These are phyloP conservation scores for Parus major DNA, from an alignment of 2,113 vertebrate species.

Conservation along the genomic window DNA sequence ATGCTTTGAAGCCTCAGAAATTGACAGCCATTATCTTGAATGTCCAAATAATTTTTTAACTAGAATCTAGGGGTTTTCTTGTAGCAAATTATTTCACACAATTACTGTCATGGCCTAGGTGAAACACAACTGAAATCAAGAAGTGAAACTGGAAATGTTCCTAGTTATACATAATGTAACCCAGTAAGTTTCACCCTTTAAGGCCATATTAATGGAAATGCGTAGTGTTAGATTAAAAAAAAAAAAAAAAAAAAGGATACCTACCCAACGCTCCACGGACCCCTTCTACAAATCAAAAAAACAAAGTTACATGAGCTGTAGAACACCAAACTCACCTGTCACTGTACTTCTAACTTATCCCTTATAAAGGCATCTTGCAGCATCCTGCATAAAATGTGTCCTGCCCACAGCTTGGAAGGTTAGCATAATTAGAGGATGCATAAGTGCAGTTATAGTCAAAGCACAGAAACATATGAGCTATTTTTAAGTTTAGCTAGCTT, in stretches of 20 bases:
- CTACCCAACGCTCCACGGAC: constrained; percentile 64
- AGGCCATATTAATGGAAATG: constrained; percentile 49
- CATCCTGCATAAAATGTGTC: not conserved
- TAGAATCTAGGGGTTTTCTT: not conserved
- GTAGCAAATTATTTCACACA: not conserved
- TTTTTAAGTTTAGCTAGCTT: not conserved
- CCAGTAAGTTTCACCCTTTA: constrained; percentile 37
- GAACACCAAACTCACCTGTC: constrained; percentile 52
- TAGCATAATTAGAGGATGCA: not conserved
- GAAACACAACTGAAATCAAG: constrained; percentile 55
- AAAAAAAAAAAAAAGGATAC: constrained; percentile 10
- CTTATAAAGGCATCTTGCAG: not conserved
- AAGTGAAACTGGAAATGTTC: constrained; percentile 14
- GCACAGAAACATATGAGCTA: not conserved
- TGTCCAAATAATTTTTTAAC: not conserved
- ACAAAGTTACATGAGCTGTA: constrained; percentile 59
- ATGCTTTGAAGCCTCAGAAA: constrained; percentile 36
- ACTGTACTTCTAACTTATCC: constrained; percentile 12
- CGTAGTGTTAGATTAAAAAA: not conserved
- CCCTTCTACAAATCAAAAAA: constrained; percentile 71
- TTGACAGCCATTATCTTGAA: constrained; percentile 28
- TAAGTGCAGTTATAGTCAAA: not conserved
- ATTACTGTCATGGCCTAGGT: constrained; percentile 36
- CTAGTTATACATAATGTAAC: constrained; percentile 16
- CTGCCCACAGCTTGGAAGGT: not conserved